Conservation (phyloP, 92 coral and sea anemone species). For the Zoanthus sansibaricus region DNA sequence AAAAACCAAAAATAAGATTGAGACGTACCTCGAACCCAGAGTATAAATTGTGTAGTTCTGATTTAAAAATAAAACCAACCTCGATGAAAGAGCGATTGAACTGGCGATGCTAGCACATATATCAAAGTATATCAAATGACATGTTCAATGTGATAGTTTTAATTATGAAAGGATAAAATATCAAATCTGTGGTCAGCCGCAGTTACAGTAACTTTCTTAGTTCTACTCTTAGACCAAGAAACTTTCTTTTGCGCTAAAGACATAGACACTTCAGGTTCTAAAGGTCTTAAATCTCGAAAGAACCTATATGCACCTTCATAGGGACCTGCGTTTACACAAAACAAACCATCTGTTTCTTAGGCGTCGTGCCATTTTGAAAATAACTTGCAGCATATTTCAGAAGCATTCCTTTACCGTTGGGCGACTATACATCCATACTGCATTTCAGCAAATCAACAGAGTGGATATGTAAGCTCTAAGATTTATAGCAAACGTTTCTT, state of each 20-base stretch:
- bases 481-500: constrained; percentile 47
- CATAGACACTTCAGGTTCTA: constrained; percentile 25
- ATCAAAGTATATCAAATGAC: constrained; percentile 24
- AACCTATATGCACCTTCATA: constrained; percentile 1
- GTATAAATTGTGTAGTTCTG: not conserved
- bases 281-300: not conserved
- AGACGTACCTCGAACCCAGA: too few species aligned
- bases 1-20: too few species aligned
- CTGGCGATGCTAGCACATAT: constrained; percentile 28
- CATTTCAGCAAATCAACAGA: constrained; percentile 39
- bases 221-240: too few species aligned
- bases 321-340: not conserved
- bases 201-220: too few species aligned
- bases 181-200: too few species aligned
- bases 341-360: constrained; percentile 15
- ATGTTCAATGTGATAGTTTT: constrained; percentile 21
- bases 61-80: constrained; percentile 18
- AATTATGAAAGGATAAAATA: constrained; percentile 4
- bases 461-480: constrained; percentile 40
- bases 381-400: constrained; percentile 51
- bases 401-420: constrained; percentile 56
- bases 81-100: constrained; percentile 28
- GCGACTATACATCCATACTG: constrained; percentile 62
- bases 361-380: constrained; percentile 55
- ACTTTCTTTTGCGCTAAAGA: not conserved